Percentiles rank a stretch among this genome's conserved stretches.
Conservation (phyloP, 2,888 invertebrate species). For the Thecocarcelia acutangulata region DNA sequence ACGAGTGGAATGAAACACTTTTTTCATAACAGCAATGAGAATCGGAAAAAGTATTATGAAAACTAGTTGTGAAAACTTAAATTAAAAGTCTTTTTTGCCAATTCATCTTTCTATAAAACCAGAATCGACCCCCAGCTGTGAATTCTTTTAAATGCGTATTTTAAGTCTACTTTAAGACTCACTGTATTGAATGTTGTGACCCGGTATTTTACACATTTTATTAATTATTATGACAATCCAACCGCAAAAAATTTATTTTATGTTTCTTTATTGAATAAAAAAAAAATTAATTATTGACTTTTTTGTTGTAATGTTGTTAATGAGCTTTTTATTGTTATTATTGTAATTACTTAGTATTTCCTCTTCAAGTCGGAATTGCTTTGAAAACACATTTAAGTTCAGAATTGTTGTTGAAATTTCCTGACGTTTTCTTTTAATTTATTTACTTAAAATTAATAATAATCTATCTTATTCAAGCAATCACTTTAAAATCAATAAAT, state of each 20-base stretch:
- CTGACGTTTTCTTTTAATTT: constrained; percentile 10
- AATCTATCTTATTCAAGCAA: not conserved
- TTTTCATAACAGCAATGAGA: no score
- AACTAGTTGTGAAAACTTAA: no score
- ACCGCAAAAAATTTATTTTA: constrained; percentile 12
- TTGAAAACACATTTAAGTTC: not conserved
- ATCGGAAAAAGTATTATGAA: no score
- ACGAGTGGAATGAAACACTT: no score
- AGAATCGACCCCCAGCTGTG: no score
- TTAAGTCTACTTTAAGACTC: no score
- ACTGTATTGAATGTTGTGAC: no score
- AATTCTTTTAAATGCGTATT: no score
- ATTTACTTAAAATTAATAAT: not conserved
- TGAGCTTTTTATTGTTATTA: not conserved
- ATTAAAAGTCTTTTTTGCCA: no score
- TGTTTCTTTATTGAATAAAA: constrained; percentile 3
- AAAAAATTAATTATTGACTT: constrained; percentile 4
- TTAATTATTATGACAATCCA: not conserved
- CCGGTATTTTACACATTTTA: no score
- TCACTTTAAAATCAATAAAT: not conserved
- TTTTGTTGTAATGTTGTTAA: no score
- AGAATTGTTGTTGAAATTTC: not conserved
- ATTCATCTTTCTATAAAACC: no score
- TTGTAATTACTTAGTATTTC: constrained; percentile 29
- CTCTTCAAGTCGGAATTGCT: constrained; percentile 44